Evolutionary conservation across 2,888 invertebrate species (phyloP), one percentile per base, ranked within the genome.

Genomic region (Maniola hyperantus): DNA sequence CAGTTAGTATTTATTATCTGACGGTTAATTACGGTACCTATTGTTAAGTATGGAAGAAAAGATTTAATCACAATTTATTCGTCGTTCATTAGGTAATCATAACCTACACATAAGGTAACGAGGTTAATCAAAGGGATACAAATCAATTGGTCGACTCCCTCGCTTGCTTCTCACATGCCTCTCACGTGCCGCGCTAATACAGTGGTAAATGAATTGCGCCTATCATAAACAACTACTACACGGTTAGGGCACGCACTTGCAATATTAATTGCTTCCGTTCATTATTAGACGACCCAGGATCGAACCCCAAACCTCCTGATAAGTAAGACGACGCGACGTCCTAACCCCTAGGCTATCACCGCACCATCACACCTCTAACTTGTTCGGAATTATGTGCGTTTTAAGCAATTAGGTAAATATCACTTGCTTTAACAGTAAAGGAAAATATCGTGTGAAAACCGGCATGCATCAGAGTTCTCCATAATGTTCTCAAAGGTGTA

Each of bases 121-220:
- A 67, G 53, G 64, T 61, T 58, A 65, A 33, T 42, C 34, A 71
- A 71, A 71, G 68, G 68, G 70, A 71, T 68, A 72, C 68, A 65
- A 72, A 72, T 71, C 67, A 71, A 68, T 69, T 65, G 54, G 69
- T 60, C 55, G 54, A 64, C 61, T 61, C 51, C 65, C 59, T 67
- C 65, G 69, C 62, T 64, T 18, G 26, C 62, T 55, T 44, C 71
- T 75, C 71, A 75, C 82, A 90, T 89, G 86, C 88, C 73, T 74
- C 76, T 80, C 91, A 90, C 91, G 90, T 78, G 76, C 81, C 73
- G 73, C 70, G 72, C 87, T 90, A 90, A 91, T 90, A 89, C 89
- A 86, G 79, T 84, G 80, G 86, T 85, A 80, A 83, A 89, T 85
- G 84, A 83, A 87, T 84, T 83, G 84, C 78, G 78, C 75, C 78